These are phyloP conservation scores for Anodontia alba DNA, from an alignment of 2,888 invertebrate genomes.

Conservation along the genomic window DNA sequence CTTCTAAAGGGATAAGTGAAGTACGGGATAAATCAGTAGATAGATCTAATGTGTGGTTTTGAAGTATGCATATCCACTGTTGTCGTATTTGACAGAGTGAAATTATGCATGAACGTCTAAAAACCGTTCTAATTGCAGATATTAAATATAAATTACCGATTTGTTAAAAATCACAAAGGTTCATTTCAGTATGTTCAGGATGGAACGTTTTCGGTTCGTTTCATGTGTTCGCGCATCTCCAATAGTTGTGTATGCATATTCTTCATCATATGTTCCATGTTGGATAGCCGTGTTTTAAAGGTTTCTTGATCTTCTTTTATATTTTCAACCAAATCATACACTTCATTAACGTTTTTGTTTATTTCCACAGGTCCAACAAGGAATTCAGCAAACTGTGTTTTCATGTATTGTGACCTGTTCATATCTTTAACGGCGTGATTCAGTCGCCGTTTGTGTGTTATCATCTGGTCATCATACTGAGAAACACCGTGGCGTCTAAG, in stretches of 20 bases:
- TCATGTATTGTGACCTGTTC: constrained; percentile 69
- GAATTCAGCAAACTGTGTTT: constrained; percentile 68
- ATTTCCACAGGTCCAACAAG: constrained; percentile 74
- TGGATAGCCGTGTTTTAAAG: constrained; percentile 64
- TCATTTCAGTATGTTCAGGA: too few species aligned
- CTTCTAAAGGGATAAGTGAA: too few species aligned
- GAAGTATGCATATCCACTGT: too few species aligned
- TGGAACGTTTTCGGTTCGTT: neutral
- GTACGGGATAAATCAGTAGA: too few species aligned
- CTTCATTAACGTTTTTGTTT: constrained; percentile 68
- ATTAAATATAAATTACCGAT: too few species aligned
- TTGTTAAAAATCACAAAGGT: too few species aligned
- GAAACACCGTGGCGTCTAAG: constrained; percentile 61
- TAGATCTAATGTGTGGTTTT: too few species aligned
- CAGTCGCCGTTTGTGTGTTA: constrained; percentile 69
- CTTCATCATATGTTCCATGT: constrained; percentile 68
- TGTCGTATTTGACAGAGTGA: too few species aligned
- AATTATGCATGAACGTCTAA: too few species aligned
- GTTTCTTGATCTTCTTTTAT: constrained; percentile 68
- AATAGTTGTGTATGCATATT: constrained; percentile 66
- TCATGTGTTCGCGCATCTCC: constrained; percentile 52
- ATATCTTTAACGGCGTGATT: constrained; percentile 70
- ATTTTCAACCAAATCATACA: constrained; percentile 62
- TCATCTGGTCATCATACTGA: constrained; percentile 55
- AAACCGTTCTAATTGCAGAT: too few species aligned